These are phyloP conservation scores for Ceyx melanurus DNA, from an alignment of 2,113 vertebrate species.

Conservation along the genomic window DNA sequence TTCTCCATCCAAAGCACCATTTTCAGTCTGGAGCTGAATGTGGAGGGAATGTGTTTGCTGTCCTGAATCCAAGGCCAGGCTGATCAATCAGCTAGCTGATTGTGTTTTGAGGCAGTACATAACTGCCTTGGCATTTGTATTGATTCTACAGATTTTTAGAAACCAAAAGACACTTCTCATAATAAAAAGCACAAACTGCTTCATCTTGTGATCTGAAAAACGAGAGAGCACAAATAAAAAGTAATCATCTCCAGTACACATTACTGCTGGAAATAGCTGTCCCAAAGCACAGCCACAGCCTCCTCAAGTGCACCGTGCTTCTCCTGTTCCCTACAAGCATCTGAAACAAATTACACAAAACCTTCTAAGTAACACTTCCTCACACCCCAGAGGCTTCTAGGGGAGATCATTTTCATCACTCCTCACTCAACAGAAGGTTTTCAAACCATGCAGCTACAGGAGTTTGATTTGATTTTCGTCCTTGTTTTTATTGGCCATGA, in stretches of 20 bases:
- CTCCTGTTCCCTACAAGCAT: neutral
- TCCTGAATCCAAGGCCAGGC: neutral
- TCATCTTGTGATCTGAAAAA: neutral
- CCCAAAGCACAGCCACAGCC: neutral
- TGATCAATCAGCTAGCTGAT: neutral
- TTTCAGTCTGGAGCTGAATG: neutral
- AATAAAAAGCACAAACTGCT: neutral
- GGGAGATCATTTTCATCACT: neutral
- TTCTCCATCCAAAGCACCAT: neutral
- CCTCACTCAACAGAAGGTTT: conserved; percentile 1
- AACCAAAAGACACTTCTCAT: neutral
- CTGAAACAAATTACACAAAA: conserved; percentile 14
- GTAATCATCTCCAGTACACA: neutral
- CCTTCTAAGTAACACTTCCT: neutral
- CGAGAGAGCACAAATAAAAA: neutral
- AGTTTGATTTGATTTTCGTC: neutral
- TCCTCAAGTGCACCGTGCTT: neutral
- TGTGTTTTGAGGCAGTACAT: neutral
- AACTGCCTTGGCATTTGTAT: neutral
- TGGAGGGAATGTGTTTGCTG: neutral
- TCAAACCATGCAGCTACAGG: neutral
- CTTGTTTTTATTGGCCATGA: neutral
- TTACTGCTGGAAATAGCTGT: conserved; percentile 18
- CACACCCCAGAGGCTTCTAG: neutral
- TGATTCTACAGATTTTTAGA: neutral